A percentile compares a stretch with the other conserved stretches of the same genome.
These are phyloP conservation scores for Ectemnius cavifrons DNA, from an alignment of 2,888 invertebrate genomes.

Conservation along the genomic window DNA sequence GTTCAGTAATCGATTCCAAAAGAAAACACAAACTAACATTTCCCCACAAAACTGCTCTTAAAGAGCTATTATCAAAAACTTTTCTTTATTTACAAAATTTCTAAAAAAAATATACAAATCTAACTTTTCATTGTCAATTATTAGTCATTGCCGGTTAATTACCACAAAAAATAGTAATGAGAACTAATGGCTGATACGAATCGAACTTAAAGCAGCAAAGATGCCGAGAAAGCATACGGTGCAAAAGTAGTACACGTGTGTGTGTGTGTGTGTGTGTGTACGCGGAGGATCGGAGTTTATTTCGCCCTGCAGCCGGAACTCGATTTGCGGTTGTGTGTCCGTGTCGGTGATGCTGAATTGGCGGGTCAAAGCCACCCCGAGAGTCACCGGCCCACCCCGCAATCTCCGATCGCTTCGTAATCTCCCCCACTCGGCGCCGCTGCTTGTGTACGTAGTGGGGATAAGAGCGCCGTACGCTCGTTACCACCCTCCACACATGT, in stretches of 20 bases:
- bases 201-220: neutral
- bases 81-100: no score
- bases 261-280: slow-evolving; percentile 16
- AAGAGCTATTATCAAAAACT: no score
- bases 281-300: slow-evolving; percentile 70
- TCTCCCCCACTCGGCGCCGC: slow-evolving; percentile 11
- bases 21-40: no score
- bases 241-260: neutral
- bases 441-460: slow-evolving; percentile 24
- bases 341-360: slow-evolving; percentile 74
- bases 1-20: no score
- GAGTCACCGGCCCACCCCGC: slow-evolving; percentile 44
- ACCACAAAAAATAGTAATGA: no score
- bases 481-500: slow-evolving; percentile 22
- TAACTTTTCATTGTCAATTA: no score
- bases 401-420: slow-evolving; percentile 34
- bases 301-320: slow-evolving; percentile 72
- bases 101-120: no score
- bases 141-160: no score
- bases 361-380: slow-evolving; percentile 66
- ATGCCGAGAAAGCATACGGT: neutral
- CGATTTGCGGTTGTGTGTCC: slow-evolving; percentile 75
- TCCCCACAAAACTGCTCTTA: no score
- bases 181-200: neutral
- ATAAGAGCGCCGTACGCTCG: slow-evolving; percentile 31